Conservation (phyloP, 2,888 invertebrate species). For the Caenorhabditis becei region DNA sequence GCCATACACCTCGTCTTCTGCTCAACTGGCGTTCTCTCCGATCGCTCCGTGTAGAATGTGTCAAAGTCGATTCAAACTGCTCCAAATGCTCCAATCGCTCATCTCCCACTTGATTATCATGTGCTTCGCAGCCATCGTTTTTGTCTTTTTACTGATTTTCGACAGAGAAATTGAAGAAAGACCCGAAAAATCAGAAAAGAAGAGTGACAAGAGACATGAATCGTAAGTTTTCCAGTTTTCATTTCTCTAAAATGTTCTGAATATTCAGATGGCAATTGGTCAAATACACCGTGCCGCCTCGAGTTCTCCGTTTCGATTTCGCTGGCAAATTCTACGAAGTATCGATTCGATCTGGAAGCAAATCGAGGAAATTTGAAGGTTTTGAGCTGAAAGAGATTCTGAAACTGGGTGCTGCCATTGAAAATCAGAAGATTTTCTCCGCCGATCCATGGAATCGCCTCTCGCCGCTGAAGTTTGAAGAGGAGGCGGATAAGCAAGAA, state of each 20-base stretch:
- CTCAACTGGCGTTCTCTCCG: background rate
- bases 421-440: too few relatives aligned
- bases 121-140: constrained; percentile 7
- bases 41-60: background rate
- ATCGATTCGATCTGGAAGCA: constrained; percentile 2
- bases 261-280: constrained; percentile 15
- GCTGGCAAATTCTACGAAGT: background rate
- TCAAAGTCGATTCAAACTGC: background rate
- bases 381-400: background rate
- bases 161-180: constrained; percentile 3
- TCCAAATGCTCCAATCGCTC: background rate
- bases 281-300: background rate
- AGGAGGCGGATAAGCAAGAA: too few relatives aligned
- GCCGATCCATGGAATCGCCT: too few relatives aligned
- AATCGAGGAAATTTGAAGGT: background rate
- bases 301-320: background rate
- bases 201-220: background rate
- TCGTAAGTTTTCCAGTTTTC: constrained; percentile 2
- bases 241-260: too few relatives aligned
- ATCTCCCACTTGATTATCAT: constrained; percentile 6
- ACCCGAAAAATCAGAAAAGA: background rate
- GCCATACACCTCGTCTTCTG: background rate
- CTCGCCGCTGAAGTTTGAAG: too few relatives aligned
- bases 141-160: constrained; percentile 15
- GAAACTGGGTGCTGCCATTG: too few relatives aligned